Base-by-base conservation (phyloP, 2,797 vertebrate species). In the Poeciliopsis gracilis region DNA sequence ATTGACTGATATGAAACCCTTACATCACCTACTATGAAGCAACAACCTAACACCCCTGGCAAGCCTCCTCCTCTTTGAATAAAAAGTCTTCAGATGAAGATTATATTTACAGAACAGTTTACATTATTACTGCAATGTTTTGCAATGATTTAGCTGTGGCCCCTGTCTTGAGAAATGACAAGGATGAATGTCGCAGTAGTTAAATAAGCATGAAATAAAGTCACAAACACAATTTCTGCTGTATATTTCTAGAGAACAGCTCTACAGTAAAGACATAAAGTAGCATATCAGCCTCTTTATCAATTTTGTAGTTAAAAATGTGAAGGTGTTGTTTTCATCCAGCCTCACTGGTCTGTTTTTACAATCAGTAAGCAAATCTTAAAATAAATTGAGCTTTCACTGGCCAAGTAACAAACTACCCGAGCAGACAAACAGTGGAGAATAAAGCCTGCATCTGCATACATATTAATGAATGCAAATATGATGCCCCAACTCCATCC, bases 381-480 rank as follows among this genome's bases (percentile, higher is more conserved):
- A 74, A 89, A 92, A 92, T 91, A 89, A 91, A 94, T 91, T 82
- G 90, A 66, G 61, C 80, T 73, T 89, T 90, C 80, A 87, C 84
- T 82, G 81, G 81, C 46, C 85, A 88, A 88, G 85, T 89, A 91
- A 91, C 77, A 88, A 84, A 86, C 88, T 86, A 89, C 89, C 90
- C 84, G 87, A 83, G 90, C 89, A 90, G 88, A 81, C 81, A 43
- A 93, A 91, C 87, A 77, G 78, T 57, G 87, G 84, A 82, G 87
- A 91, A 93, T 91, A 88, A 91, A 91, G 82, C 88, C 86, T 86
- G 88, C 87, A 92, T 87, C 76, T 43, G 23, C 89, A 92, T 93
- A 87, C 81, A 94, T 94, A 94, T 94, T 93, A 90, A 94, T 95
- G 87, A 91, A 93, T 92, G 92, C 86, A 90, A 93, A 93, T 91